Evolutionary conservation across 2,113 vertebrate genomes (phyloP).

Genomic region (Blennius ocellaris): DNA sequence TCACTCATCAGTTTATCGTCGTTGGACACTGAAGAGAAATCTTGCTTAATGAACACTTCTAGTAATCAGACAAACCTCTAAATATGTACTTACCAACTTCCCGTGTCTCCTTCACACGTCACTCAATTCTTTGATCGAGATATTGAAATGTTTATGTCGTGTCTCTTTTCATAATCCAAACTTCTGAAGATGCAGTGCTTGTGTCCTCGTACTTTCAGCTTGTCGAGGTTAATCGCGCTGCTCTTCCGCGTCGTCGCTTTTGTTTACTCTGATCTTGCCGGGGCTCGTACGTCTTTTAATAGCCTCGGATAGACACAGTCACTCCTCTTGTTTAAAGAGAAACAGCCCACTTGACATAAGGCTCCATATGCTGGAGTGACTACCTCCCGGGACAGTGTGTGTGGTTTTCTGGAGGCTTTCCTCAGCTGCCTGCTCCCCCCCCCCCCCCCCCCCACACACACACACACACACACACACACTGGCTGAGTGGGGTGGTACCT

Average conservation of each 20-base stretch:
- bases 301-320: conserved; percentile 37
- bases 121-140: neutral
- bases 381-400: conserved; percentile 34
- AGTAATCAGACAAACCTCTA: conserved; percentile 6
- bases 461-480: conserved; percentile 1
- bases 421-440: conserved; percentile 9
- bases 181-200: conserved; percentile 44
- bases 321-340: conserved; percentile 7
- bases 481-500: conserved; percentile 23
- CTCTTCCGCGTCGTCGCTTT: conserved; percentile 42
- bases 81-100: neutral
- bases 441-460: neutral
- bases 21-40: neutral
- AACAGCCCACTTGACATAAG: conserved; percentile 58
- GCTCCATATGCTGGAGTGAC: conserved; percentile 56
- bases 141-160: conserved; percentile 6
- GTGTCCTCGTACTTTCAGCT: conserved; percentile 42
- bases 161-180: conserved; percentile 20
- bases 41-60: too few relatives aligned
- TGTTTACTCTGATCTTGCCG: conserved; percentile 53
- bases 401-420: conserved; percentile 3
- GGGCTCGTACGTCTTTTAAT: conserved; percentile 67
- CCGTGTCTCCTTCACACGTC: neutral
- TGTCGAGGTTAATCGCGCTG: conserved; percentile 52
- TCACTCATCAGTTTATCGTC: conserved; percentile 1